Conservation (phyloP, 1,140 invertebrate genomes). For the Neuroterus valhalla region DNA sequence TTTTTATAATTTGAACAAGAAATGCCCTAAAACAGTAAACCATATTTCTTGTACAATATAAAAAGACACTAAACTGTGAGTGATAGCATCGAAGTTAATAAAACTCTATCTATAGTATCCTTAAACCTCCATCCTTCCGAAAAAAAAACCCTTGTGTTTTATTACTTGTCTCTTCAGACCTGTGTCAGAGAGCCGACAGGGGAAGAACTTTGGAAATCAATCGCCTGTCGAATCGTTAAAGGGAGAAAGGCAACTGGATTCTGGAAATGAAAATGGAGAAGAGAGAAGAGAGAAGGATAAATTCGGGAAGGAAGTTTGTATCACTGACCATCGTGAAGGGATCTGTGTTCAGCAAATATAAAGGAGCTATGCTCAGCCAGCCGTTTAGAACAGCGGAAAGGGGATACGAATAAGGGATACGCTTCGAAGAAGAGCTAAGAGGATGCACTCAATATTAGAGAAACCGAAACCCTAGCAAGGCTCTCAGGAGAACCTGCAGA, state of each 20-base stretch:
- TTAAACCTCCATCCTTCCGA: not conserved
- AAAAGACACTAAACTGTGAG: not conserved
- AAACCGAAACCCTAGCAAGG: constrained; percentile 7
- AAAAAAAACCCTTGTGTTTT: constrained; percentile 5
- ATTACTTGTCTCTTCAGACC: constrained; percentile 23
- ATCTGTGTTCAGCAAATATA: constrained; percentile 24
- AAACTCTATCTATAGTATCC: constrained; percentile 5
- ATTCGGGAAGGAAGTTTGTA: constrained; percentile 4
- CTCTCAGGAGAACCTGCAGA: constrained; percentile 12
- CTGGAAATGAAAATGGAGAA: constrained; percentile 7
- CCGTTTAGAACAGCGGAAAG: constrained; percentile 16
- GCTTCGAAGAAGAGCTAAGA: constrained; percentile 28
- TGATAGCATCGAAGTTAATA: not conserved
- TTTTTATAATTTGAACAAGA: no score
- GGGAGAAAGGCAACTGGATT: not conserved
- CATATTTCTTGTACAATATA: no score
- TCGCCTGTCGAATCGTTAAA: constrained; percentile 14
- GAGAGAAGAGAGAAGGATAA: not conserved
- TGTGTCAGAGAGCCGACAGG: constrained; percentile 12
- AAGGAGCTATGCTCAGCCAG: constrained; percentile 22
- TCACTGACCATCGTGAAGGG: constrained; percentile 12
- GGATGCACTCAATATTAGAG: constrained; percentile 29
- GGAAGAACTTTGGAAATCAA: constrained; percentile 12
- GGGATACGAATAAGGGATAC: constrained; percentile 26
- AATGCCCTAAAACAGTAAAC: no score